A percentile compares a stretch with the other conserved stretches of the same genome.
phyloP scores from a whole-genome alignment of 2,113 vertebrate genomes.

The Sorex fumeus region DNA sequence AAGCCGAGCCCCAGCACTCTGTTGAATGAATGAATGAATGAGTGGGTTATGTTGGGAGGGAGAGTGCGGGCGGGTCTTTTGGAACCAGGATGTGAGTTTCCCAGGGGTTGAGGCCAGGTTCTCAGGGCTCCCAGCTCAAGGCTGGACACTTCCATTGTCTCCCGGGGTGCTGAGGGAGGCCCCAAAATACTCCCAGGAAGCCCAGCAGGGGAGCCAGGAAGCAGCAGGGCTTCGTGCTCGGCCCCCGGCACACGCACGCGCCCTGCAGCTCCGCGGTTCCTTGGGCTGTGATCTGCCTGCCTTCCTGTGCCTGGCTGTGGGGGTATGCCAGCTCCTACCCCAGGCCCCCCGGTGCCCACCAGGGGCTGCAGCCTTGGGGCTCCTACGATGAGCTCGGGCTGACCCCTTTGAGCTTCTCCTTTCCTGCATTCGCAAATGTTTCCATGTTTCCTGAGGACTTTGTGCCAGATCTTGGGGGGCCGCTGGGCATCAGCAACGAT shows the following conservation, averaged over 20 bases:
- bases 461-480: slow-evolving; percentile 47
- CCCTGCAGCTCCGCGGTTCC: background rate
- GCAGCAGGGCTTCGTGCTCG: background rate
- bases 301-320: background rate
- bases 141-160: background rate
- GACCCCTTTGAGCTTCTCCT: background rate
- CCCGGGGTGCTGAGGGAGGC: background rate
- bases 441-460: too few relatives aligned
- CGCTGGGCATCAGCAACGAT: too few relatives aligned
- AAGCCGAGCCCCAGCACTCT: background rate
- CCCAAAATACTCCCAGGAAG: background rate
- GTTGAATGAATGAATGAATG: background rate
- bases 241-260: background rate
- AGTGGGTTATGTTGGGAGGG: background rate
- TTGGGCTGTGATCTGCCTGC: background rate
- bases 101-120: background rate
- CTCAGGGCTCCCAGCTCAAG: background rate
- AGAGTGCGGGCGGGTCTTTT: background rate
- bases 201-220: background rate
- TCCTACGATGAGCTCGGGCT: background rate
- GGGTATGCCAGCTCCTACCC: background rate
- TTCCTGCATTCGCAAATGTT: slow-evolving; percentile 27
- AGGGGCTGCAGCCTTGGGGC: background rate
- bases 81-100: background rate
- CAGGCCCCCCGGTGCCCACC: background rate